A percentile compares a stretch with the other conserved stretches of the same genome.
Evolutionary conservation across 30 jellyfish, hydroid and myxozoan genomes (phyloP).

Genomic region (Aurelia aurita complex sp. Pacific): DNA sequence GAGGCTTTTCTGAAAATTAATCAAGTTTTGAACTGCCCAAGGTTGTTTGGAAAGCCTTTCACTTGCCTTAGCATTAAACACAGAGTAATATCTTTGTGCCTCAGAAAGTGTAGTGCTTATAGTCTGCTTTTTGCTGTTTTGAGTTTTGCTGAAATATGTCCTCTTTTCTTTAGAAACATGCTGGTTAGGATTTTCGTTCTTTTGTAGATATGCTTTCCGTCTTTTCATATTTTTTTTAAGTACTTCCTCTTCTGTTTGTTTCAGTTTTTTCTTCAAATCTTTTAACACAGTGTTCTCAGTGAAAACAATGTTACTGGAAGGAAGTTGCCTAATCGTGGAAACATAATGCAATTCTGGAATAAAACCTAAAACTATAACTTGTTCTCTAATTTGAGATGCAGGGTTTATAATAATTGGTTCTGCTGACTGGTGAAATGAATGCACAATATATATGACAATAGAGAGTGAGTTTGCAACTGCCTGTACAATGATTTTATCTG

Average conservation of each 20-base stretch:
- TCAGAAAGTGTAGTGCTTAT: no score
- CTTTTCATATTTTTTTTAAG: neutral
- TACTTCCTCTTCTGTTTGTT: no score
- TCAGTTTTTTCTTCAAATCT: neutral
- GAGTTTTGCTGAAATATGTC: neutral
- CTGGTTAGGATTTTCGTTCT: neutral
- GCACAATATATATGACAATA: no score
- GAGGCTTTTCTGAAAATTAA: neutral
- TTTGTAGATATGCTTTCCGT: neutral
- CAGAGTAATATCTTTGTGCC: neutral
- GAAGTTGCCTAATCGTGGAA: constrained; percentile 10
- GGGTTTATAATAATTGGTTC: constrained; percentile 22
- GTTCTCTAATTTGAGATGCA: neutral
- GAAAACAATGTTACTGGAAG: no score
- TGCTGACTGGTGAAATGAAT: neutral
- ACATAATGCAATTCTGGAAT: constrained; percentile 44
- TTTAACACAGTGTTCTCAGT: no score
- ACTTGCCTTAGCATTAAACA: constrained; percentile 4
- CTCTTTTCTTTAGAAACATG: neutral
- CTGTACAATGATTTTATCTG: constrained; percentile 1
- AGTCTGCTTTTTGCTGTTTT: neutral
- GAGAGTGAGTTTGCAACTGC: no score
- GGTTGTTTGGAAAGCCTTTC: neutral
- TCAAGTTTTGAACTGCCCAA: constrained; percentile 9
- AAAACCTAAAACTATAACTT: constrained; percentile 29